Evolutionary conservation across 2,113 vertebrate genomes (phyloP).

Genomic region (Thryonomys swinderianus): DNA sequence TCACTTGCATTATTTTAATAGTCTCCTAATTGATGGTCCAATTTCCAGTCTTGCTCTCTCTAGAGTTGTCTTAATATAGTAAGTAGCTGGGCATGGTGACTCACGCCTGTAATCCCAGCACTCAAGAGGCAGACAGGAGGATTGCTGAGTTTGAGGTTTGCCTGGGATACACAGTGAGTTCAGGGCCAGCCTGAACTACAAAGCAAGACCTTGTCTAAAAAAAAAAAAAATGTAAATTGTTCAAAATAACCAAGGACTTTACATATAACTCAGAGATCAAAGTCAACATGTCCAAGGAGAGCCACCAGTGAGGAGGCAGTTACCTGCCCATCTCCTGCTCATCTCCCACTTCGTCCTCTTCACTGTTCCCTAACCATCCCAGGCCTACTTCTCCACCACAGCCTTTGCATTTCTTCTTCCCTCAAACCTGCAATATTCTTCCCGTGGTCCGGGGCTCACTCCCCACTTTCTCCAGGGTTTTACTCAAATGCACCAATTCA

Average conservation of each 20-base stretch:
- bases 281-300: not conserved
- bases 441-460: not conserved
- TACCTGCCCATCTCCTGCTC: too few species aligned
- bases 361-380: not conserved
- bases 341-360: not conserved
- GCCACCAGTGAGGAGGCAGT: rapidly evolving
- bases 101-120: too few species aligned
- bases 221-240: too few species aligned
- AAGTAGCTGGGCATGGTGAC: too few species aligned
- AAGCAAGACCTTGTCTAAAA: too few species aligned
- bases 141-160: too few species aligned
- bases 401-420: not conserved
- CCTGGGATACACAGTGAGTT: too few species aligned
- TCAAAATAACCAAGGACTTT: not conserved
- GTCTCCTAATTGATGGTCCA: not conserved
- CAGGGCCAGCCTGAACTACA: too few species aligned
- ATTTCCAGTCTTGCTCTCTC: not conserved
- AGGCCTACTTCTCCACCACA: not conserved
- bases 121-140: too few species aligned
- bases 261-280: not conserved
- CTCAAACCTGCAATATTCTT: not conserved
- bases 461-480: not conserved
- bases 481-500: not conserved
- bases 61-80: not conserved
- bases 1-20: not conserved